Evolutionary conservation across 2,888 invertebrate genomes (phyloP), one percentile per base, ranked within the genome.

Genomic region (Epirrhoe alternata): DNA sequence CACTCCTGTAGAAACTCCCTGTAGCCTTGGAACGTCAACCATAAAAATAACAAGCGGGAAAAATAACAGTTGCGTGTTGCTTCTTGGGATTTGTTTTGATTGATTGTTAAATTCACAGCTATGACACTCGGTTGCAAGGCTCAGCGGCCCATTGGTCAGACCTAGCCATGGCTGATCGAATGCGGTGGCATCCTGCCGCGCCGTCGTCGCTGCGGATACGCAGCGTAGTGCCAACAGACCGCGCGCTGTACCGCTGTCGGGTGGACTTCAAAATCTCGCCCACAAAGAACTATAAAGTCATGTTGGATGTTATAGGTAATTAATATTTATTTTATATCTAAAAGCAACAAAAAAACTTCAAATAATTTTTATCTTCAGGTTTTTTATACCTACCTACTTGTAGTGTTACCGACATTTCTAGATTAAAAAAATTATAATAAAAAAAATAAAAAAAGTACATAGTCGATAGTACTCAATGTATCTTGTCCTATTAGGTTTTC

Each of bases 251-350:
- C 87, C 94, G 96, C 66, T 97, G 97, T 86, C 90, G 97, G 63
- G 96, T 97, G 55, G 97, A 97, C 88, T 97, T 97, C 88, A 94
- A 95, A 77, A 95, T 95, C 74, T 96, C 97, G 10, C 97, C 97
- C 0, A 97, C 97, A 8, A 95, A 95, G 74, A 97, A 97, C 84
- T 95, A 95, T 66, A 95, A 96, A 79, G 95, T 97, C 68, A 94
- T 95, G 72, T 93, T 97, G 66, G 95, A 95, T 73, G 95, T 97
- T 66, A 96, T 97, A 75, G 96, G 97, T 97, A 64, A n/a, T n/a
- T n/a, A n/a, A n/a, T n/a, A n/a, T n/a, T n/a, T n/a, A n/a, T n/a
- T n/a, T n/a, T n/a, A n/a, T n/a, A n/a, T n/a, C n/a, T n/a, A n/a
- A n/a, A n/a, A n/a, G n/a, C n/a, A n/a, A n/a, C n/a, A n/a, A n/a